Evolutionary conservation across 2,113 vertebrate species (phyloP).

Genomic region (Thamnaconus septentrionalis): DNA sequence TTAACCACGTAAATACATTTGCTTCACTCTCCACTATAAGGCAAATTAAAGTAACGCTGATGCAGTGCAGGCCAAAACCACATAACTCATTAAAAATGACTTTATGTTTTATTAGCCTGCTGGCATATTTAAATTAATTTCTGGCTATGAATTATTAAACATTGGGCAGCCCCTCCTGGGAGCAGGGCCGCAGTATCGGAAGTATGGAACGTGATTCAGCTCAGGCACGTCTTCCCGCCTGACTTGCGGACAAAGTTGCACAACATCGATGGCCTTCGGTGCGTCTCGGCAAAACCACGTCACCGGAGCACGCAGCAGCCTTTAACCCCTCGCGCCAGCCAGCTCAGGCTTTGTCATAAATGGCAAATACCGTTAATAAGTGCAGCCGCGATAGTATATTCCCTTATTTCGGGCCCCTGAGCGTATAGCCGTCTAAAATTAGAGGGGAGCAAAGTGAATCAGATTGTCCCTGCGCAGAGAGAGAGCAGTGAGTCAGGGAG

Average conservation of each 20-base stretch:
- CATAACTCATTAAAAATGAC: conserved; percentile 20
- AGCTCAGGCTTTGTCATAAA: conserved; percentile 4
- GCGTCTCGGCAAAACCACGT: not conserved
- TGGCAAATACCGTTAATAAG: too few species aligned
- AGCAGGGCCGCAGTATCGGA: not conserved
- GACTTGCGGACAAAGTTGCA: conserved; percentile 4
- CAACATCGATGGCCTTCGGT: conserved; percentile 7
- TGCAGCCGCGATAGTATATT: conserved; percentile 22
- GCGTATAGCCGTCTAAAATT: conserved; percentile 46
- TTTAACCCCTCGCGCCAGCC: not conserved
- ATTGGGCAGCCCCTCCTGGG: conserved; percentile 12
- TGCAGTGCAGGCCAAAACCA: not conserved
- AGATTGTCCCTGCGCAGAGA: conserved; percentile 37
- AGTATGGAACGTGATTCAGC: not conserved
- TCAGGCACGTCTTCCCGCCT: not conserved
- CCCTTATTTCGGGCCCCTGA: conserved; percentile 17
- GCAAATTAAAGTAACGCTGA: not conserved
- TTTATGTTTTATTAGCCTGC: conserved; percentile 20
- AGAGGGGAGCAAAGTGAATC: conserved; percentile 46
- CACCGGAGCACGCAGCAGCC: too few species aligned
- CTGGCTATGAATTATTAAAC: conserved; percentile 28
- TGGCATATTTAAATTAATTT: conserved; percentile 30
- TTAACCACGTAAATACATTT: not conserved
- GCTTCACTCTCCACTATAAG: not conserved
- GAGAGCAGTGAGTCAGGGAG: conserved; percentile 53